Conservation (phyloP, 1,140 invertebrate genomes). For the Nasonia vitripennis region DNA sequence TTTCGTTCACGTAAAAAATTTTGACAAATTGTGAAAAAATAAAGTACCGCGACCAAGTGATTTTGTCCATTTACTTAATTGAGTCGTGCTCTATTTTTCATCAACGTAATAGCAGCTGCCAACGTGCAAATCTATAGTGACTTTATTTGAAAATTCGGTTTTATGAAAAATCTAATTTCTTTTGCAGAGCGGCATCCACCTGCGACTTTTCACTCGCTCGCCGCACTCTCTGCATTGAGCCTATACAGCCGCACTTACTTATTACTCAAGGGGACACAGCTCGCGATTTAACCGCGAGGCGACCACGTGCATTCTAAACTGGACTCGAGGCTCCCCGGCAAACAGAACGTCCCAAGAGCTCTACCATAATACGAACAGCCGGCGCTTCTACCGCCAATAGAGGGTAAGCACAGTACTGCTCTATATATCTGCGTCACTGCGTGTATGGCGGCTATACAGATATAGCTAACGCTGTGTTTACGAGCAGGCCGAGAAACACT, state of each 20-base stretch:
- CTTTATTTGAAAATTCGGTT: too few relatives aligned
- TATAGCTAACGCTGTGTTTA: not conserved
- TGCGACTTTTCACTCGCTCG: not conserved
- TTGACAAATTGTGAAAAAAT: too few relatives aligned
- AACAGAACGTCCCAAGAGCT: constrained; percentile 54
- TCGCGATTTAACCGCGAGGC: constrained; percentile 48
- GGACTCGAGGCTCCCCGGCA: constrained; percentile 64
- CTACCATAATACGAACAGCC: not conserved
- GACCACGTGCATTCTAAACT: constrained; percentile 74
- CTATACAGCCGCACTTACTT: not conserved
- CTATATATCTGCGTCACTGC: not conserved
- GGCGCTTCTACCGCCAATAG: not conserved
- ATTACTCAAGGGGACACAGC: not conserved
- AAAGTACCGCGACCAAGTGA: too few relatives aligned
- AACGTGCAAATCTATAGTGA: too few relatives aligned
- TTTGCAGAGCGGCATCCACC: not conserved
- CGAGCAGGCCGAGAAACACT: not conserved
- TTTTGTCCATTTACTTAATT: too few relatives aligned
- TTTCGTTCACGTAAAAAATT: too few relatives aligned
- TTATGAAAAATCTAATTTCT: not conserved
- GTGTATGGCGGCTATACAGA: not conserved
- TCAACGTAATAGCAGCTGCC: too few relatives aligned
- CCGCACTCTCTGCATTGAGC: too few relatives aligned
- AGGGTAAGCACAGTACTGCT: not conserved
- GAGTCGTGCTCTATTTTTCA: too few relatives aligned